These are phyloP conservation scores for Drosophila lutescens DNA, from an alignment of 2,888 invertebrate species.

Conservation along the genomic window DNA sequence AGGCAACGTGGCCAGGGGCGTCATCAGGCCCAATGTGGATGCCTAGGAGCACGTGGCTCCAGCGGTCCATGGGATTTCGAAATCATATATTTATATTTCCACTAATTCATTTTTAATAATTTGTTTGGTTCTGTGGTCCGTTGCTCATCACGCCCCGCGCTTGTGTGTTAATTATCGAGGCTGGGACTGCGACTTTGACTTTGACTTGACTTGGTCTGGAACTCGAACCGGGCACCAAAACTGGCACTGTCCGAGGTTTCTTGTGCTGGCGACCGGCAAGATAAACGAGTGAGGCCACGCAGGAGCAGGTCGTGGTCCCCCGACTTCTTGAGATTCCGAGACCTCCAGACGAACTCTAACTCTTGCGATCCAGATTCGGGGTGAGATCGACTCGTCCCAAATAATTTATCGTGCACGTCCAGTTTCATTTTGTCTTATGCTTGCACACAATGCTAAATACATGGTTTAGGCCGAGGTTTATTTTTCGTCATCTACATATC, in stretches of 20 bases:
- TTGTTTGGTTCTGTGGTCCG: constrained; percentile 71
- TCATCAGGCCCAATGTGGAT: constrained; percentile 60
- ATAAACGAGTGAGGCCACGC: constrained; percentile 71
- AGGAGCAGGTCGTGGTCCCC: constrained; percentile 56
- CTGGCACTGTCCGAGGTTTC: constrained; percentile 30
- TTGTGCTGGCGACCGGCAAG: constrained; percentile 61
- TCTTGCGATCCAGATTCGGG: constrained; percentile 65
- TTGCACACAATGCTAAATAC: constrained; percentile 19
- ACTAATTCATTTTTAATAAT: constrained; percentile 83
- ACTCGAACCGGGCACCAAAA: constrained; percentile 36
- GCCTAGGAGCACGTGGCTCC: constrained; percentile 73
- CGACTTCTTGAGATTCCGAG: constrained; percentile 23
- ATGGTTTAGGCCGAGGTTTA: constrained; percentile 15
- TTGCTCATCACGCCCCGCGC: constrained; percentile 76
- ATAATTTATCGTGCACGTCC: constrained; percentile 69
- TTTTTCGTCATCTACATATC: constrained; percentile 35
- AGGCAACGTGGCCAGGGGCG: constrained; percentile 54
- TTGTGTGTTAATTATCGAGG: constrained; percentile 73
- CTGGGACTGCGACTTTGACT: constrained; percentile 31
- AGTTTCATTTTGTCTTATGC: constrained; percentile 23
- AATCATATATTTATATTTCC: constrained; percentile 77
- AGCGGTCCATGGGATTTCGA: constrained; percentile 63
- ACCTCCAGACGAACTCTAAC: constrained; percentile 43
- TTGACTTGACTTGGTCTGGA: constrained; percentile 11
- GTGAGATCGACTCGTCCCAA: constrained; percentile 66